Conservation (phyloP, 2,888 invertebrate species). For the Nemoura dubitans region DNA sequence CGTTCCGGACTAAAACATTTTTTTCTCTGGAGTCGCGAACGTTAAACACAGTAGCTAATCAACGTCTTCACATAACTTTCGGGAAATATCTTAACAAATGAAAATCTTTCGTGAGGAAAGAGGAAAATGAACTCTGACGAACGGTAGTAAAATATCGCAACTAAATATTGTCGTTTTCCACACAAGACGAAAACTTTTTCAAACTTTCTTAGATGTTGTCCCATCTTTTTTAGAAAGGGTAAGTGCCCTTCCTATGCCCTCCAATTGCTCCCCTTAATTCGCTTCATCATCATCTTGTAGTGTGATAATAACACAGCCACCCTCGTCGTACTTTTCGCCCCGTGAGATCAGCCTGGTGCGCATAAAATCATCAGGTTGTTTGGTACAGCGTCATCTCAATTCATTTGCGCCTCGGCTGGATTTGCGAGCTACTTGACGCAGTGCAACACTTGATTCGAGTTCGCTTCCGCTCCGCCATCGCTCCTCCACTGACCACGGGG, state of each 20-base stretch:
- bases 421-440: no score
- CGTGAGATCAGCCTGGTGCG: not conserved
- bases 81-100: not conserved
- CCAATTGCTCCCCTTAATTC: not conserved
- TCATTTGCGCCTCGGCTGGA: no score
- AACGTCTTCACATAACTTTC: not conserved
- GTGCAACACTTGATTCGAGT: no score
- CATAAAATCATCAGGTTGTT: conserved; percentile 3
- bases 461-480: no score
- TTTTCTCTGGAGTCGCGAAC: not conserved
- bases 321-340: not conserved
- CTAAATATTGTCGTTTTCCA: not conserved
- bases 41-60: not conserved
- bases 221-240: conserved; percentile 5
- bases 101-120: not conserved
- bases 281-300: not conserved
- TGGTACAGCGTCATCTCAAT: no score
- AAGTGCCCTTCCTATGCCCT: not conserved
- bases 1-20: not conserved
- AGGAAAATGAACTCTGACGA: not conserved
- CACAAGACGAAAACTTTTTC: not conserved
- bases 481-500: no score
- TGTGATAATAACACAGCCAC: no score
- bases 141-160: not conserved
- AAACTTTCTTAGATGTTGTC: not conserved